Percentiles rank a stretch among this genome's conserved stretches.
Evolutionary conservation across 2,113 vertebrate species (phyloP).

Genomic region (Paramormyrops kingsleyae): DNA sequence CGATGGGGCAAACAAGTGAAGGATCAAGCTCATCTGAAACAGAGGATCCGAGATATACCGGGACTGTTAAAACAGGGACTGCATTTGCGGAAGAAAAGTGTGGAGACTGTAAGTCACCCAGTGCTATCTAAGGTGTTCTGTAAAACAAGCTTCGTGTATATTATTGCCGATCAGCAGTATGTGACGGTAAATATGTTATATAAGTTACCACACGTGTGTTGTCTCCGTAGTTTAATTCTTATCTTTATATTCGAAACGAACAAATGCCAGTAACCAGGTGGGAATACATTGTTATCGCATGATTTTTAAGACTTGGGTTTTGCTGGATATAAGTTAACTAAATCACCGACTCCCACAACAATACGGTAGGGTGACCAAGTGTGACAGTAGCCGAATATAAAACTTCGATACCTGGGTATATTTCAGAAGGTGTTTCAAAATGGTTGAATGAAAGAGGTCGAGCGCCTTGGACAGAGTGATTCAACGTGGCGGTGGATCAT

Average conservation of each 20-base stretch:
- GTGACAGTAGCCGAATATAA: background rate
- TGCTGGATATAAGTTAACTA: background rate
- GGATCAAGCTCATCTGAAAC: conserved; percentile 58
- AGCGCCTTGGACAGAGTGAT: background rate
- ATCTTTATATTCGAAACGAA: background rate
- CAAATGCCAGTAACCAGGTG: background rate
- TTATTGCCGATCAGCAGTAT: background rate
- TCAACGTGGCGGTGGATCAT: background rate
- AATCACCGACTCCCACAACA: background rate
- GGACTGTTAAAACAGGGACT: conserved; percentile 66
- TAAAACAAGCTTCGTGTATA: background rate
- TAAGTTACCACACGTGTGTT: background rate
- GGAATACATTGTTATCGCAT: background rate
- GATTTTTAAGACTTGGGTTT: background rate
- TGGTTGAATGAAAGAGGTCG: background rate
- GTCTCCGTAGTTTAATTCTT: background rate
- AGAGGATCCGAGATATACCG: conserved; percentile 66
- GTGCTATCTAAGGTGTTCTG: background rate
- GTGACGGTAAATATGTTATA: background rate
- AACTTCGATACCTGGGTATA: background rate
- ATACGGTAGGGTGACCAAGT: background rate
- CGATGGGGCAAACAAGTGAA: conserved; percentile 43
- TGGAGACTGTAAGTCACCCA: conserved; percentile 17
- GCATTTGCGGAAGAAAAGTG: conserved; percentile 61
- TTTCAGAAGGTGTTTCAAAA: background rate